These are phyloP conservation scores for Drosophila helvetica DNA, from an alignment of 2,888 invertebrate genomes.

Conservation along the genomic window DNA sequence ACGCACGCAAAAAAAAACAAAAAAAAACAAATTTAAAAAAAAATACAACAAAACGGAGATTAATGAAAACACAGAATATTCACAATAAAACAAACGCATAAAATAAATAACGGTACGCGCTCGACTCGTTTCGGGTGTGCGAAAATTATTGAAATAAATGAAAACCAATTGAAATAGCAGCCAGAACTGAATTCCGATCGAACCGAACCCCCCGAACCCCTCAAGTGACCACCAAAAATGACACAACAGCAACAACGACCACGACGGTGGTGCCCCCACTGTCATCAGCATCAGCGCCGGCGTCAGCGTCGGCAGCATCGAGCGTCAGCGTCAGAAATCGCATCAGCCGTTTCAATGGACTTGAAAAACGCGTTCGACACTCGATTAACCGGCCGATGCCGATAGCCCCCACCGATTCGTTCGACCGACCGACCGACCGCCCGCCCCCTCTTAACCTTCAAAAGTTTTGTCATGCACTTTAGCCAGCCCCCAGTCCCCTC, in stretches of 20 bases:
- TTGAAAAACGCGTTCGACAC: constrained; percentile 76
- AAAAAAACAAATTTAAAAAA: constrained; percentile 1
- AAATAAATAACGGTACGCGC: constrained; percentile 30
- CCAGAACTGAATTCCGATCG: neutral
- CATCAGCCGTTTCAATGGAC: constrained; percentile 61
- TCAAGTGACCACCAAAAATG: constrained; percentile 4
- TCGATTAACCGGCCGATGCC: constrained; percentile 54
- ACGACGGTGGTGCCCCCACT: constrained; percentile 2
- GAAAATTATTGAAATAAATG: constrained; percentile 47
- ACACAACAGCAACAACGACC: constrained; percentile 14
- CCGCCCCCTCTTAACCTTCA: constrained; percentile 69
- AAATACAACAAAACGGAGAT: constrained; percentile 34
- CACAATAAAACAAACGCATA: constrained; percentile 28
- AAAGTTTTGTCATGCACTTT: constrained; percentile 43
- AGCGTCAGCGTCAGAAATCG: neutral
- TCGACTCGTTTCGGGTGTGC: neutral
- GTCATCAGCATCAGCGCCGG: constrained; percentile 20
- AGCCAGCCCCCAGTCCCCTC: neutral
- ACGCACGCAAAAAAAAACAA: constrained; percentile 56
- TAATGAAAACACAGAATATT: constrained; percentile 43
- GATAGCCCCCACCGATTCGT: too few species aligned
- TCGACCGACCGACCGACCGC: constrained; percentile 33
- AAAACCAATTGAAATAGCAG: constrained; percentile 11
- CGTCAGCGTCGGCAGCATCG: neutral
- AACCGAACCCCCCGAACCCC: neutral